phyloP scores from a whole-genome alignment of 1,140 invertebrate genomes.

The Pseudachorutes palmiensis region DNA sequence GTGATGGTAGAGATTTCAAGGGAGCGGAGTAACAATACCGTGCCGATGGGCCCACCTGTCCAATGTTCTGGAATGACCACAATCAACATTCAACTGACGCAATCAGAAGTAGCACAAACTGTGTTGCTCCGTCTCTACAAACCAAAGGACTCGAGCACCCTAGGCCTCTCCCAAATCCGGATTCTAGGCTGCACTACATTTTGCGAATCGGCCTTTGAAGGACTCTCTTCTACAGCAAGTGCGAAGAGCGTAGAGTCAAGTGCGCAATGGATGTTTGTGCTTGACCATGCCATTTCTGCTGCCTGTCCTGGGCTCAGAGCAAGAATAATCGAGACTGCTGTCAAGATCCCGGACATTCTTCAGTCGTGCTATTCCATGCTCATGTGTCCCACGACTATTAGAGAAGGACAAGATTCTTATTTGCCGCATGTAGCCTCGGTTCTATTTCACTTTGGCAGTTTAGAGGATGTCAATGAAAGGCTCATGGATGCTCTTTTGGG shows the following conservation, averaged over 20 bases:
- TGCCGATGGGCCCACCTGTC: conserved; percentile 61
- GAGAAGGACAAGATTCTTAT: conserved; percentile 39
- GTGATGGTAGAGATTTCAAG: conserved; percentile 70
- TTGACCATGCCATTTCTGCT: conserved; percentile 33
- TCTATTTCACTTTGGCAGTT: conserved; percentile 44
- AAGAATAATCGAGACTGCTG: conserved; percentile 47
- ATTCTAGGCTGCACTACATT: conserved; percentile 71
- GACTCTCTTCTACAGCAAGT: conserved; percentile 34
- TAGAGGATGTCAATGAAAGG: conserved; percentile 43
- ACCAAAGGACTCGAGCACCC: conserved; percentile 74
- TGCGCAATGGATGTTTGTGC: conserved; percentile 37
- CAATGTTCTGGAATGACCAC: conserved; percentile 74
- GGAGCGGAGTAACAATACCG: conserved; percentile 45
- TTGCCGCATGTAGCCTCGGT: conserved; percentile 44
- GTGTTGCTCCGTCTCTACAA: conserved; percentile 61
- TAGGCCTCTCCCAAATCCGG: conserved; percentile 78
- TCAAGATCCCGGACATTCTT: conserved; percentile 57
- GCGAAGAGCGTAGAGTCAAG: conserved; percentile 32
- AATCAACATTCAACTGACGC: conserved; percentile 69
- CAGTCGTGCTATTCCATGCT: conserved; percentile 65
- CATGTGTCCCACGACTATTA: conserved; percentile 50
- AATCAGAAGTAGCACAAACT: conserved; percentile 63
- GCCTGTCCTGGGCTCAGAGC: conserved; percentile 20
- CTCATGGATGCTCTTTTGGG: conserved; percentile 43
- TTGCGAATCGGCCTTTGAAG: conserved; percentile 48